Evolutionary conservation across 2,113 vertebrate species (phyloP).

Genomic region (Jacana jacana): DNA sequence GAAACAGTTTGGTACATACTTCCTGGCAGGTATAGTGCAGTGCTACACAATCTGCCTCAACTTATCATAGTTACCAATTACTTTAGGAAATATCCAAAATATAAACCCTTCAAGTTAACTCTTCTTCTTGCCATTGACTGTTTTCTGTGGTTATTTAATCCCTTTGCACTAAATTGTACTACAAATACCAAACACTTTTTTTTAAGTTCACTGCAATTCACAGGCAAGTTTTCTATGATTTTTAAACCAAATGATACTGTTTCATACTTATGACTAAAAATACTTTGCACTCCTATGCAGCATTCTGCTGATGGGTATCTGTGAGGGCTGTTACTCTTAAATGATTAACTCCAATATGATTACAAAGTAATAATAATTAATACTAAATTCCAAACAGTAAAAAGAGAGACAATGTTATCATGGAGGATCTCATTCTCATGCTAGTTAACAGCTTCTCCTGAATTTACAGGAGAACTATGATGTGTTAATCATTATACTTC

Average conservation of each 20-base stretch:
- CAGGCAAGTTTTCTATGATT: background rate
- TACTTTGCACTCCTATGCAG: background rate
- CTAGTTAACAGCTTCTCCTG: background rate
- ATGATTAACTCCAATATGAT: background rate
- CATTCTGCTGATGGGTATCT: background rate
- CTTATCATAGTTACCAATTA: background rate
- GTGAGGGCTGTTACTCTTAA: background rate
- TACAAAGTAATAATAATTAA: background rate
- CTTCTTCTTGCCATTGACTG: background rate
- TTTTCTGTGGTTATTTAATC: background rate
- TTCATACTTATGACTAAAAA: background rate
- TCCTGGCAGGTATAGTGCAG: constrained; percentile 44
- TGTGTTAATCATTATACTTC: background rate
- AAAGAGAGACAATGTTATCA: background rate
- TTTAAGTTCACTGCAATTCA: background rate
- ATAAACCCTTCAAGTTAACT: background rate
- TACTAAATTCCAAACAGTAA: background rate
- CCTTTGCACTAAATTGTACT: background rate
- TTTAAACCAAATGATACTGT: background rate
- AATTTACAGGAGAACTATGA: background rate
- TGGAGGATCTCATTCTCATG: background rate
- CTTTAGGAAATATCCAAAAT: constrained; percentile 11
- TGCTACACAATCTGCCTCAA: background rate
- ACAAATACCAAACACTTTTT: background rate
- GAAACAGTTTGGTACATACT: constrained; percentile 31